Conservation (phyloP, 2,113 vertebrate genomes). For the Saccopteryx bilineata region DNA sequence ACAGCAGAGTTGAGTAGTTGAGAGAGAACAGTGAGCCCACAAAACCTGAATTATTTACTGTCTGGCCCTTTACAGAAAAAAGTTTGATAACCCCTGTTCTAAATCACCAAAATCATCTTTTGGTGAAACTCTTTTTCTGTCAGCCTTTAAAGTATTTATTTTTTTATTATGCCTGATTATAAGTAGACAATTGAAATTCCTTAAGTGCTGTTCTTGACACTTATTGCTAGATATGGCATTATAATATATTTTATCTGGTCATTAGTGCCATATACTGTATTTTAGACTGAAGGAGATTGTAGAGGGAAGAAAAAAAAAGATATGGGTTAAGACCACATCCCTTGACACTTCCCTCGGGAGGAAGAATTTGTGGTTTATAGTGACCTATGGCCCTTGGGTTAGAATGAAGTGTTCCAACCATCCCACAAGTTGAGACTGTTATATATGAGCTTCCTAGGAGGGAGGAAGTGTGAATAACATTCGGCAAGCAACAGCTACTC, state of each 20-base stretch:
- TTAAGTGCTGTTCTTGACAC: neutral
- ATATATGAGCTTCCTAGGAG: constrained; percentile 61
- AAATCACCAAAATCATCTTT: neutral
- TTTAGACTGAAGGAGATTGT: constrained; percentile 34
- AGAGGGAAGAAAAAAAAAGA: neutral
- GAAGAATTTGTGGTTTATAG: constrained; percentile 70
- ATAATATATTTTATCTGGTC: neutral
- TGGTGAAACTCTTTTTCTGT: neutral
- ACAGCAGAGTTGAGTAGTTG: neutral
- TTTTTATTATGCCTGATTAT: neutral
- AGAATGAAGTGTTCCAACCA: constrained; percentile 64
- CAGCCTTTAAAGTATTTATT: neutral
- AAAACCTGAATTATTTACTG: neutral
- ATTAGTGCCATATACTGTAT: constrained; percentile 1
- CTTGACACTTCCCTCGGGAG: constrained; percentile 58
- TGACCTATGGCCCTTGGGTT: constrained; percentile 65
- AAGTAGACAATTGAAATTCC: constrained; percentile 29
- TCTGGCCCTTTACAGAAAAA: constrained; percentile 3
- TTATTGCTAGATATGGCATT: constrained; percentile 5
- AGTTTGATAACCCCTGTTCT: neutral
- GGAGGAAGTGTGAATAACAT: constrained; percentile 71
- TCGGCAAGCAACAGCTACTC: constrained; percentile 65
- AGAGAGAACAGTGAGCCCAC: neutral
- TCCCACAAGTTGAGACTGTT: constrained; percentile 60
- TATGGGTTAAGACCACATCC: constrained; percentile 54